These are phyloP conservation scores for Synergus umbraculus DNA, from an alignment of 2,888 invertebrate species.

Conservation along the genomic window DNA sequence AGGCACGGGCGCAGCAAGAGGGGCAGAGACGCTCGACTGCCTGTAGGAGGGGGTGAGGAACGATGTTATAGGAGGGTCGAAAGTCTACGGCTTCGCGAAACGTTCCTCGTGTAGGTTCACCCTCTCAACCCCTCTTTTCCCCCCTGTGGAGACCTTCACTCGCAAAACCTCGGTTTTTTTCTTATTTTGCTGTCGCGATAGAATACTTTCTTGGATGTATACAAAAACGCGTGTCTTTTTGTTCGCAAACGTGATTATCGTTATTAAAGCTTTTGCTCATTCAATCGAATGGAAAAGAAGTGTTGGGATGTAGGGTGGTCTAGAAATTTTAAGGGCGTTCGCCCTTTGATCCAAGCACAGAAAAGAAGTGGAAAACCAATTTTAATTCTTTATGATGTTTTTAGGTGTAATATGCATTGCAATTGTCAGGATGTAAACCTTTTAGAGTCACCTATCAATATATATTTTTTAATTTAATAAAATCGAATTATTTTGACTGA, in stretches of 20 bases:
- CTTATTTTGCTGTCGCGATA: slow-evolving; percentile 39
- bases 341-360: slow-evolving; percentile 48
- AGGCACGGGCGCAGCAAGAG: slow-evolving; percentile 53
- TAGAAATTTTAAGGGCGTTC: slow-evolving; percentile 5
- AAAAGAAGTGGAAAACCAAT: slow-evolving; percentile 46
- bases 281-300: slow-evolving; percentile 31
- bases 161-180: slow-evolving; percentile 48
- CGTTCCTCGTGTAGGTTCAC: slow-evolving; percentile 68
- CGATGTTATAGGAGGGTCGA: slow-evolving; percentile 66
- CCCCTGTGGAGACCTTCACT: slow-evolving; percentile 10
- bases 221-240: slow-evolving; percentile 15
- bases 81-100: slow-evolving; percentile 72
- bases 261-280: slow-evolving; percentile 13
- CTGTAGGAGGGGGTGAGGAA: slow-evolving; percentile 54
- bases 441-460: too few species aligned
- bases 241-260: neutral
- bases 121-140: slow-evolving; percentile 56
- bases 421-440: too few species aligned
- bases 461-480: too few species aligned
- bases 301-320: neutral
- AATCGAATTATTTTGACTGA: too few species aligned
- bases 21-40: slow-evolving; percentile 56
- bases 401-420: neutral
- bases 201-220: slow-evolving; percentile 24
- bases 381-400: slow-evolving; percentile 16